Base-by-base conservation (phyloP, 2,113 vertebrate genomes). In the Pterocles orientalis region DNA sequence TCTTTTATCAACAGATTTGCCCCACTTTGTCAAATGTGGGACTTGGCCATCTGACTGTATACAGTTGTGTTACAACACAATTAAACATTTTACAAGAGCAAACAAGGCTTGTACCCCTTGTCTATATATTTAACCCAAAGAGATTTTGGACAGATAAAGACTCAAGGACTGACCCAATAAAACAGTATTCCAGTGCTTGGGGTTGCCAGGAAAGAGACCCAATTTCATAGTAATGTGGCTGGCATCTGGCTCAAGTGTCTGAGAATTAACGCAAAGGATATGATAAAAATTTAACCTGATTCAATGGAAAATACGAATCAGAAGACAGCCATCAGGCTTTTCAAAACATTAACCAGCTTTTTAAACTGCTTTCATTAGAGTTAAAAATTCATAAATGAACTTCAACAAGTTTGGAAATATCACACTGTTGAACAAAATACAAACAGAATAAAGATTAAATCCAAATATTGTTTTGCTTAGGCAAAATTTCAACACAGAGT, bases 381-480 rank as follows among this genome's bases (percentile, higher is more conserved):
- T 78, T 62, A 86, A 92, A 76, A 86, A 81, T 65, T 71, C 36
- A 84, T 84, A 76, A 83, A 72, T 50, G 1, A 71, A 81, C 41
- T 58, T 91, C 3, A 94, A 43, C 51, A 90, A 94, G 43, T 73
- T 86, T 83, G 62, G 36, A 92, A 94, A 77, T 57, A 80, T 5
- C 47, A 58, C 7, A 50, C 7, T 48, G 13, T 39, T 58, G 33
- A 53, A 82, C 14, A 80, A 95, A 89, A 93, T 5, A 77, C 57
- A 77, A 83, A 95, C 68, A 92, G 33, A 93, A 89, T 73, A 86
- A 84, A 92, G 43, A 93, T 90, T 31, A 82, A 79, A 90, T 94
- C 50, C 70, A 85, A 95, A 86, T 50, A 88, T 2, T 91, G 11
- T 53, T 90, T 88, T 58, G 47, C 36, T 80, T 65, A 34, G 54